Conservation (phyloP, 1,140 invertebrate genomes). For the Galleria mellonella region DNA sequence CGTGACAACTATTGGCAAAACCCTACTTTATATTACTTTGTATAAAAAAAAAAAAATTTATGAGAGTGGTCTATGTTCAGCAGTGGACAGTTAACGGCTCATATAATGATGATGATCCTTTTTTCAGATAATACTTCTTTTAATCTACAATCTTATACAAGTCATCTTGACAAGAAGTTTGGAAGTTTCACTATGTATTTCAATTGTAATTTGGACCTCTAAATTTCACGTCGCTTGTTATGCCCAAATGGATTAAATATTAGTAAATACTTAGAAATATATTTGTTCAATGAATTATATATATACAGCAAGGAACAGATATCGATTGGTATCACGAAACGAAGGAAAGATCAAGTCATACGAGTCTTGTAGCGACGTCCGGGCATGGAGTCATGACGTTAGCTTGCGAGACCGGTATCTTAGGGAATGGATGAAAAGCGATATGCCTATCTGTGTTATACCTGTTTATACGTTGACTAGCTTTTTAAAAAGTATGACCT, state of each 20-base stretch:
- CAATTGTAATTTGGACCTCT: slow-evolving; percentile 10
- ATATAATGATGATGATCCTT: too few species aligned
- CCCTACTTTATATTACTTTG: too few species aligned
- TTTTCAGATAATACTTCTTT: too few species aligned
- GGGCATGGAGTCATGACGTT: slow-evolving; percentile 63
- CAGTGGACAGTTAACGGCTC: too few species aligned
- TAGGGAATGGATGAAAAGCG: slow-evolving; percentile 56
- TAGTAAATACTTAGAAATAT: slow-evolving; percentile 1
- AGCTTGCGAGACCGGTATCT: slow-evolving; percentile 33
- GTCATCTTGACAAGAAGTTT: too few species aligned
- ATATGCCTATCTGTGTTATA: slow-evolving; percentile 52
- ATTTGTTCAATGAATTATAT: slow-evolving; percentile 36
- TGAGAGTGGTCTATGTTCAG: too few species aligned
- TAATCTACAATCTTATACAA: too few species aligned
- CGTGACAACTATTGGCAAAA: too few species aligned
- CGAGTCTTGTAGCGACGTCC: slow-evolving; percentile 47
- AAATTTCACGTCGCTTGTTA: slow-evolving; percentile 16
- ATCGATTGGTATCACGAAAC: slow-evolving; percentile 33
- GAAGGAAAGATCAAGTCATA: slow-evolving; percentile 61
- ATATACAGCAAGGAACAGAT: slow-evolving; percentile 8
- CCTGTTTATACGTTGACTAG: slow-evolving; percentile 29
- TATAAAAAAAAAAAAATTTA: too few species aligned
- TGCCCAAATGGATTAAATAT: slow-evolving; percentile 12
- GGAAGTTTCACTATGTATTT: background rate
- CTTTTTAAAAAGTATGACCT: slow-evolving; percentile 42